A percentile compares a stretch with the other conserved stretches of the same genome.
These are phyloP conservation scores for Nemotelus pantherinus DNA, from an alignment of 2,888 invertebrate species.

Conservation along the genomic window DNA sequence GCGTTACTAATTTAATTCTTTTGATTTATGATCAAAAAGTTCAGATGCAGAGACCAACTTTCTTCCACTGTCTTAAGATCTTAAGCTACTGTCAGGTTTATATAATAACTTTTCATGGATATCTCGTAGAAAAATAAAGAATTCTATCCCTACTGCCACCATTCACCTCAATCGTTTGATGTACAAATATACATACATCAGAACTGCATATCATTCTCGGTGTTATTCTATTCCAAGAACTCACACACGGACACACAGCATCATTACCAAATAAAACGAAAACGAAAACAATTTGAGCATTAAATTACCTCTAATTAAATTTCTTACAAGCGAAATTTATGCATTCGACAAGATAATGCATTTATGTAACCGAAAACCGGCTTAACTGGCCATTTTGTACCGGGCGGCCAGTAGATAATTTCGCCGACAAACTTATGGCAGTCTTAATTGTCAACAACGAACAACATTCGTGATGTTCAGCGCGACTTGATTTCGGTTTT, in stretches of 20 bases:
- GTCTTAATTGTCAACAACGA: neutral
- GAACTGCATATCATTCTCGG: too few species aligned
- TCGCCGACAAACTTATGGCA: neutral
- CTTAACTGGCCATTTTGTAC: neutral
- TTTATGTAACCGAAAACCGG: neutral
- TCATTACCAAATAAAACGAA: too few species aligned
- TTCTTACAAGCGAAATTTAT: neutral
- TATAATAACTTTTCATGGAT: too few species aligned
- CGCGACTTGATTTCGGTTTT: neutral
- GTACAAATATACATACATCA: too few species aligned
- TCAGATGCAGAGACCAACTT: too few species aligned
- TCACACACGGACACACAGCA: too few species aligned
- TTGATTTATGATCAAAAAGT: neutral
- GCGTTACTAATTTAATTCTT: conserved; percentile 7
- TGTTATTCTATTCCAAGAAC: too few species aligned
- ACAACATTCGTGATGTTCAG: neutral
- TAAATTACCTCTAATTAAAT: neutral
- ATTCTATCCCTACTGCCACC: too few species aligned
- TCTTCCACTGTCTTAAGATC: too few species aligned
- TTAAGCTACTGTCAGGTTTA: too few species aligned
- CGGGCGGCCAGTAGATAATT: neutral
- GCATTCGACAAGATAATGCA: neutral
- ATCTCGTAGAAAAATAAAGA: too few species aligned
- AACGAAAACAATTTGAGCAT: neutral
- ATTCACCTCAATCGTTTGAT: too few species aligned